Evolutionary conservation across 1,140 invertebrate genomes (phyloP), one percentile per base, ranked within the genome.

Genomic region (Chrysoperla carnea): DNA sequence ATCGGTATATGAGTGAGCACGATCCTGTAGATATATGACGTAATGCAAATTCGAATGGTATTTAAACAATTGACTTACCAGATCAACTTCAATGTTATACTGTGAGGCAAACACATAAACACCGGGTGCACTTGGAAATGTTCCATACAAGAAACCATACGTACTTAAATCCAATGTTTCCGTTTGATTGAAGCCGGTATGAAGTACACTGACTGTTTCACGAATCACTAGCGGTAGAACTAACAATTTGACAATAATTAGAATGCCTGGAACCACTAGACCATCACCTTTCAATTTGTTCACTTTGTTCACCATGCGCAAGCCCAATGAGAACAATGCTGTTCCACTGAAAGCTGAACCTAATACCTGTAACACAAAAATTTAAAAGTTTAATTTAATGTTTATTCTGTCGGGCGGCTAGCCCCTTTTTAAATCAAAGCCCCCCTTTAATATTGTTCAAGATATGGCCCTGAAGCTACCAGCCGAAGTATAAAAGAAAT

Each of bases 101-200:
- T 88, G 76, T 31, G 82, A 76, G 3, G 91, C 88, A 62, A 93
- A 93, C 6, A 97, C 85, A 63, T 94, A 95, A 6, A 93, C 83
- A 35, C 87, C 87, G 0, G 93, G 92, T 23, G 92, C 91, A 29
- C 90, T 81, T 1, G 92, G 93, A 60, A 96, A 86, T 1, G 89
- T 95, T 40, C 93, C 92, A 62, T 97, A 97, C 0, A 97, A 68
- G 66, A 96, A 97, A 0, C 84, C 91, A 62, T 88, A 96, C 39
- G 87, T 93, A 49, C 84, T 86, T 23, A 90, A 67, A 47, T 87
- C 80, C 14, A 72, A 63, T 1, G 83, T 89, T 45, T 85, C 80
- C 36, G 75, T 76, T 36, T 68, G 61, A 55, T 79, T 77, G 1
- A 49, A 56, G 1, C 81, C 81, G 33, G 78, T 67, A 33, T 82